Evolutionary conservation across 1,140 invertebrate species (phyloP).

Genomic region (Brachionus paranguensis): DNA sequence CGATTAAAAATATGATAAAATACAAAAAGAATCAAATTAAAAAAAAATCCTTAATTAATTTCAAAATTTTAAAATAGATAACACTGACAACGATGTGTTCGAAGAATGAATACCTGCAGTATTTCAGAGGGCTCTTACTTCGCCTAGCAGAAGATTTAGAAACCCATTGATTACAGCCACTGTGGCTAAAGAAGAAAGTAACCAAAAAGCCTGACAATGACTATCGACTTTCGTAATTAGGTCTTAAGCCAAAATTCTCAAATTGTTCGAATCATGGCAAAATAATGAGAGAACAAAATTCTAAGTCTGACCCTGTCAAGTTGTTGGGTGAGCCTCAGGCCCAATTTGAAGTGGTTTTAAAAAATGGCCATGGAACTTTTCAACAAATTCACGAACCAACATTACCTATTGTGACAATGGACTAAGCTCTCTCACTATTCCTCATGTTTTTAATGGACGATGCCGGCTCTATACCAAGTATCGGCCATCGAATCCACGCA

Average conservation of each 20-base stretch:
- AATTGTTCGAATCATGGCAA: neutral
- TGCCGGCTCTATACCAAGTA: conserved; percentile 32
- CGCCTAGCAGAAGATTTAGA: neutral
- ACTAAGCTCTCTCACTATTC: neutral
- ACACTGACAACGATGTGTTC: conserved; percentile 29
- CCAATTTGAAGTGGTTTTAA: conserved; percentile 39
- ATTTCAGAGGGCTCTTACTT: conserved; percentile 12
- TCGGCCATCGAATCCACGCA: conserved; percentile 4
- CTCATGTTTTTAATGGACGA: neutral
- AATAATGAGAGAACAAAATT: conserved; percentile 2
- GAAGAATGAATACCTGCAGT: conserved; percentile 34
- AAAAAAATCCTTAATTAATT: neutral
- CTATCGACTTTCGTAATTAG: neutral
- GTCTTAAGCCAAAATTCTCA: conserved; percentile 33
- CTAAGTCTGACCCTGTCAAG: conserved; percentile 10
- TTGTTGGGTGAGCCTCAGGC: conserved; percentile 29
- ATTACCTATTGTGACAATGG: conserved; percentile 7
- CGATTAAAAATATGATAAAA: no score
- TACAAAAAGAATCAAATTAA: no score
- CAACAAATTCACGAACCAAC: neutral
- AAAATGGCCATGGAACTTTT: neutral
- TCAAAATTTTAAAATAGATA: neutral
- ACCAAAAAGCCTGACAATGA: neutral
- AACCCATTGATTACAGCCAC: neutral
- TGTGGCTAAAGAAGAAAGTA: neutral